phyloP scores from a whole-genome alignment of 2,113 vertebrate species.

The human region GRCh38 chr7:69362501-69363000 shows the following conservation, averaged over 20 bases:
- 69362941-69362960: too few species aligned
- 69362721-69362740: not conserved
- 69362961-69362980: too few species aligned
- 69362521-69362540: constrained; percentile 23
- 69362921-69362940: too few species aligned
- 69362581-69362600: not conserved
- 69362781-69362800: not conserved
- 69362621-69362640: not conserved
- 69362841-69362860: too few species aligned
- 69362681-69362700: not conserved
- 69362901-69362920: too few species aligned
- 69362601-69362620: constrained; percentile 29
- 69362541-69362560: not conserved
- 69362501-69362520: constrained; percentile 34
- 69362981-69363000: too few species aligned
- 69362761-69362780: not conserved
- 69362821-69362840: too few species aligned
- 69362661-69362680: not conserved
- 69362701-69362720: not conserved
- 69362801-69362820: too few species aligned
- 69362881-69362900: too few species aligned
- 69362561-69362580: constrained; percentile 37
- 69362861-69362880: too few species aligned
- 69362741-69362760: not conserved
- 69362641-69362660: constrained; percentile 17